Evolutionary conservation across 2,113 vertebrate species (phyloP), one percentile per base, ranked within the genome.

Genomic region (Archilochus colubris): DNA sequence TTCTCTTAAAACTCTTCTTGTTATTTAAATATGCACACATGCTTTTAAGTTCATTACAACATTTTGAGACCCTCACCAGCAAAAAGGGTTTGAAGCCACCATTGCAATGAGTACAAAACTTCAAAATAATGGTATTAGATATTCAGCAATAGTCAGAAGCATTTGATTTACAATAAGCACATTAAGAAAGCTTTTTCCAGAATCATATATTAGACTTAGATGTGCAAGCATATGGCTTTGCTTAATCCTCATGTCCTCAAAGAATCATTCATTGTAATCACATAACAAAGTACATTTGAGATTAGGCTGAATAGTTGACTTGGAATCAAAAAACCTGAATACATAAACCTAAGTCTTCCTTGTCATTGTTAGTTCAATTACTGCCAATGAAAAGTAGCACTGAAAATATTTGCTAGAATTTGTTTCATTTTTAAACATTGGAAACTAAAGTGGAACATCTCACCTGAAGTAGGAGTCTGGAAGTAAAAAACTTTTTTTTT

Each of bases 291-390:
- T 43, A 68, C 7, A 16, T 0, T 0, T 73, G 27, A 50, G 6
- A 61, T 36, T 16, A 64, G 22, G 11, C 50, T 43, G 31, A 74
- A 18, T 46, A 77, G 16, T 33, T 83, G 31, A 81, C 14, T 74
- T 51, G 12, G 31, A 64, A 67, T 62, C 0, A 43, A 74, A 83
- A 82, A 40, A 0, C 0, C 1, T 1, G 4, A 66, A 64, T 54
- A 72, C 7, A 38, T 78, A 50, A 87, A 68, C 6, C 7, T 46
- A 7, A 24, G 27, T 61, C 48, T 50, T 78, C 16, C 7, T 53
- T 79, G 17, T 18, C 18, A 33, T 12, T 48, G 10, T 2, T 68
- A 63, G 11, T 54, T 28, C 22, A 80, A 30, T 22, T 85, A 36
- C 33, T 66, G 23, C 8, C 31, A 38, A 15, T 24, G 16, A 79